A percentile compares a stretch with the other conserved stretches of the same genome.
Evolutionary conservation across 1,140 invertebrate species (phyloP).

Genomic region (Hylyphantes graminicola): DNA sequence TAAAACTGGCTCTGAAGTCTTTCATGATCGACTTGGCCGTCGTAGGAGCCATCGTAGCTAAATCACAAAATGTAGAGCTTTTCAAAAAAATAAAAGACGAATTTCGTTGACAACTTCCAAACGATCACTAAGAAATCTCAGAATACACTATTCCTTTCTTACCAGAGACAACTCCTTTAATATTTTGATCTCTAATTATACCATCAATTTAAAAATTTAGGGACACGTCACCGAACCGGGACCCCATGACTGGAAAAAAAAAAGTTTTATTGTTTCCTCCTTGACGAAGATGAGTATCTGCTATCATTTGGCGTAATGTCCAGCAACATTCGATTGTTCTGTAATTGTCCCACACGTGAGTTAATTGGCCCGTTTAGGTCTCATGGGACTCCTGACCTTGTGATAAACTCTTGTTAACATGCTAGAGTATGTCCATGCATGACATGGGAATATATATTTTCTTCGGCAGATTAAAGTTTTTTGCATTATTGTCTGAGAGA

Average conservation of each 20-base stretch:
- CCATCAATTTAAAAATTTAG: slow-evolving; percentile 22
- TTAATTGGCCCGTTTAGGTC: neutral
- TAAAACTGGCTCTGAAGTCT: slow-evolving; percentile 37
- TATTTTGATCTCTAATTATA: neutral
- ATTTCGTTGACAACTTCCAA: neutral
- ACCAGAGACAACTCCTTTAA: neutral
- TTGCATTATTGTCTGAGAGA: too few relatives aligned
- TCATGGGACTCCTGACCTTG: slow-evolving; percentile 22
- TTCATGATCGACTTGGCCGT: slow-evolving; percentile 27
- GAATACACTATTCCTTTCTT: neutral
- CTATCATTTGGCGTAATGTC: neutral
- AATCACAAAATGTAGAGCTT: neutral
- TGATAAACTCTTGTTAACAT: neutral
- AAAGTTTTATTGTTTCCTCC: neutral
- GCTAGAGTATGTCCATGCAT: too few relatives aligned
- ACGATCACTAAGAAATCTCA: neutral
- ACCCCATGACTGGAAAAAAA: slow-evolving; percentile 22
- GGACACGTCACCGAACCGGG: neutral
- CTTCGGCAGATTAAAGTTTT: too few relatives aligned
- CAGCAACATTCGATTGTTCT: slow-evolving; percentile 1
- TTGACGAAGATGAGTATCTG: slow-evolving; percentile 7
- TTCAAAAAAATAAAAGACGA: neutral
- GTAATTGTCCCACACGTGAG: neutral
- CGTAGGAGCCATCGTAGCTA: slow-evolving; percentile 10
- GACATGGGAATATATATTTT: too few relatives aligned